phyloP scores from a whole-genome alignment of 2,797 vertebrate genomes.

The Enteromius viviparus region DNA sequence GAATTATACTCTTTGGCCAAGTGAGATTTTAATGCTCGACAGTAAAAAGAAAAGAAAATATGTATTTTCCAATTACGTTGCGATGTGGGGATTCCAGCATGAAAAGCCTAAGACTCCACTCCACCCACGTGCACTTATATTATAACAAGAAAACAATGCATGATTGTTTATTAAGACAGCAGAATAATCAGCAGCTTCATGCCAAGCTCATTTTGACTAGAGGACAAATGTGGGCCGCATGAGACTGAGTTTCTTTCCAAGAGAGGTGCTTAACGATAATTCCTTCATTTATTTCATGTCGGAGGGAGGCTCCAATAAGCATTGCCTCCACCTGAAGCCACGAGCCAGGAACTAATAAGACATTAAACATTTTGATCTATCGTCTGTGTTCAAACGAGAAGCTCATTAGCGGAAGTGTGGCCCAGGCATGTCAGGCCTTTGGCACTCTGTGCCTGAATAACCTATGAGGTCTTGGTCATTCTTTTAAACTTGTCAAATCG shows the following conservation, averaged over 20 bases:
- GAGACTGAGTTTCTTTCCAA: conserved; percentile 53
- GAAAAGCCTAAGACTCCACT: conserved; percentile 18
- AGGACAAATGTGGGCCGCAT: conserved; percentile 56
- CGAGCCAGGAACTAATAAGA: conserved; percentile 67
- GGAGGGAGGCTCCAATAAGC: conserved; percentile 62
- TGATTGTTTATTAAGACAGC: conserved; percentile 29
- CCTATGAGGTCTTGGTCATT: conserved; percentile 37
- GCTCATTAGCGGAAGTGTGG: conserved; percentile 63
- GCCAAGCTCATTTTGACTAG: conserved; percentile 59
- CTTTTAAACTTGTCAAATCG: conserved; percentile 52
- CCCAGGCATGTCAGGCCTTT: conserved; percentile 54
- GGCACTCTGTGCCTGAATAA: conserved; percentile 55
- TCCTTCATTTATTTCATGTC: conserved; percentile 70
- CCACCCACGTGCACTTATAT: conserved; percentile 32
- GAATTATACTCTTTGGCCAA: conserved; percentile 11
- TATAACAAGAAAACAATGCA: conserved; percentile 43
- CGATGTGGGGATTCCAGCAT: not conserved
- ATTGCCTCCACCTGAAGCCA: conserved; percentile 69
- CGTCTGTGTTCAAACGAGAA: conserved; percentile 66
- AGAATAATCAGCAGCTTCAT: conserved; percentile 29
- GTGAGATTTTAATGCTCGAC: conserved; percentile 1
- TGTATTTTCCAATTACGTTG: conserved; percentile 9
- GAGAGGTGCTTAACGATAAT: conserved; percentile 72
- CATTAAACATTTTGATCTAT: conserved; percentile 73
- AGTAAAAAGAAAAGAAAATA: conserved; percentile 6